phyloP scores from a whole-genome alignment of 2,888 invertebrate species.

The Heliconius ethilla region DNA sequence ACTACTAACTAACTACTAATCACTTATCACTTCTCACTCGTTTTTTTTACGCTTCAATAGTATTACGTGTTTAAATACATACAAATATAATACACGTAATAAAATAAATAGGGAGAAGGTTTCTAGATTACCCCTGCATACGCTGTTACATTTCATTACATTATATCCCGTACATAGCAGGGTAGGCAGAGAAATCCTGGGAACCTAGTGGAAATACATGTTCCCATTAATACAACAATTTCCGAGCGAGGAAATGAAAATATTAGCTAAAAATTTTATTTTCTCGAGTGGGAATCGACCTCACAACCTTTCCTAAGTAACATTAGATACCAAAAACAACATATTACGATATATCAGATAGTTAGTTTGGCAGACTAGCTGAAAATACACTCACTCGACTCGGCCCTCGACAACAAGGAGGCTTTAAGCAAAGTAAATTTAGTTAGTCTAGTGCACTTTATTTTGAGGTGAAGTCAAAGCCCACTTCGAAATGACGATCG shows the following conservation, averaged over 20 bases:
- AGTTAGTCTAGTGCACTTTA: conserved; percentile 5
- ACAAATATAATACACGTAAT: neutral
- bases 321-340: neutral
- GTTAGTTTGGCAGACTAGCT: neutral
- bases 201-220: too few relatives aligned
- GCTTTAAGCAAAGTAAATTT: conserved; percentile 8
- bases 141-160: too few relatives aligned
- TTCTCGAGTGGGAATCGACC: too few relatives aligned
- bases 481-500: neutral
- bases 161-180: too few relatives aligned
- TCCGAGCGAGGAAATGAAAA: too few relatives aligned
- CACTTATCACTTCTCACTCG: neutral
- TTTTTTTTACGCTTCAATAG: neutral
- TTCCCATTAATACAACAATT: too few relatives aligned
- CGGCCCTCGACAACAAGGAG: neutral
- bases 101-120: neutral
- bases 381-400: neutral
- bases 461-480: conserved; percentile 4
- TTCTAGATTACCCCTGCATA: too few relatives aligned
- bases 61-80: too few relatives aligned
- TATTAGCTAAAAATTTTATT: too few relatives aligned
- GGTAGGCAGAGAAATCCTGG: too few relatives aligned
- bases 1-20: too few relatives aligned
- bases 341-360: neutral
- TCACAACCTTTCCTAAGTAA: too few relatives aligned